phyloP scores from a whole-genome alignment of 2,797 vertebrate genomes.

The Cyclura pinguis region DNA sequence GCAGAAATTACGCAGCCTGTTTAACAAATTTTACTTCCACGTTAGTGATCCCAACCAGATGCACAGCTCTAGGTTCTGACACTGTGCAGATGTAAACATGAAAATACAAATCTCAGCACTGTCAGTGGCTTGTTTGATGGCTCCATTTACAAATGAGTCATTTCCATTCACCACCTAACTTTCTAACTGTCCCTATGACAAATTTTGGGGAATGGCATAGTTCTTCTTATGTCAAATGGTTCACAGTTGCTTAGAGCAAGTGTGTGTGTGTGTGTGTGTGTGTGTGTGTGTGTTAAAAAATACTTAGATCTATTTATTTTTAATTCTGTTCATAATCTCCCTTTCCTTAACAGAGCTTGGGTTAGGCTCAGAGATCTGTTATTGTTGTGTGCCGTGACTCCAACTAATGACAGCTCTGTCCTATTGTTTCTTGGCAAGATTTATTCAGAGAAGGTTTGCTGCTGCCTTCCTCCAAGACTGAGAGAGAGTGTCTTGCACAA shows the following conservation, averaged over 20 bases:
- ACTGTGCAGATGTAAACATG: conserved; percentile 67
- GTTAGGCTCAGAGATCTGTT: not conserved
- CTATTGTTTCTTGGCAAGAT: too few relatives aligned
- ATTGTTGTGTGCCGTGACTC: too few relatives aligned
- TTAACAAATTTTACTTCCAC: conserved; percentile 63
- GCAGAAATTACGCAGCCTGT: conserved; percentile 58
- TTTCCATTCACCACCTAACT: conserved; percentile 56
- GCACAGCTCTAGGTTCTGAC: conserved; percentile 20
- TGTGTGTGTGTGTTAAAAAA: not conserved
- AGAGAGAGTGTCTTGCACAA: too few relatives aligned
- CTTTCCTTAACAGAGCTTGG: not conserved
- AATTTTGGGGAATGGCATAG: not conserved
- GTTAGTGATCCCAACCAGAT: conserved; percentile 65
- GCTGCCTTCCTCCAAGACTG: too few relatives aligned
- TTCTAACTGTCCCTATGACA: conserved; percentile 56
- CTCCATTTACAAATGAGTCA: conserved; percentile 44
- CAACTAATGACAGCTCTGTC: too few relatives aligned
- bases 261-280: not conserved
- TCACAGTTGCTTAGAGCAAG: conserved; percentile 2
- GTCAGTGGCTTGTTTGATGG: conserved; percentile 32
- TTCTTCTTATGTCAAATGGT: not conserved
- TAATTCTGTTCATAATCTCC: not conserved
- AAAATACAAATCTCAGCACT: conserved; percentile 60
- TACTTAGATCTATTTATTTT: not conserved
- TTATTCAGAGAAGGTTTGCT: too few relatives aligned